A percentile compares a stretch with the other conserved stretches of the same genome.
Evolutionary conservation across 2,888 invertebrate genomes (phyloP).

Genomic region (Glaucopsyche alexis): DNA sequence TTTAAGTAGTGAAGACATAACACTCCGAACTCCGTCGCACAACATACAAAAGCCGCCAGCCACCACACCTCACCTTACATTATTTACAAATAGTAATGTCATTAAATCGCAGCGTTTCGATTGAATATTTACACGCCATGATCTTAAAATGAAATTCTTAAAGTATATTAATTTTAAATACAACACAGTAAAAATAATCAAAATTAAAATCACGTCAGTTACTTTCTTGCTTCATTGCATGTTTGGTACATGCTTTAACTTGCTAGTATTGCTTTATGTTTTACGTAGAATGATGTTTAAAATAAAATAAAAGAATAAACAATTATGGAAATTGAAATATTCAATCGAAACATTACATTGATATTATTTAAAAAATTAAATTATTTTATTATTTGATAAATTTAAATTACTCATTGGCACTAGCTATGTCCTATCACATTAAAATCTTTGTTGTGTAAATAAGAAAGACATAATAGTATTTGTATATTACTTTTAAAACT

Average conservation of each 20-base stretch:
- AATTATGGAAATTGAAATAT: background rate
- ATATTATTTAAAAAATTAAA: conserved; percentile 28
- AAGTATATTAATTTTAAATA: background rate
- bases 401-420: conserved; percentile 63
- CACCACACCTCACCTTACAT: background rate
- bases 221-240: no score
- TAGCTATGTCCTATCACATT: conserved; percentile 71
- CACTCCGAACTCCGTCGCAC: conserved; percentile 39
- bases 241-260: no score
- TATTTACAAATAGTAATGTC: conserved; percentile 22
- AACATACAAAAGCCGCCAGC: conserved; percentile 32
- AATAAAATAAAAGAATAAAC: no score
- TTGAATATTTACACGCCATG: background rate
- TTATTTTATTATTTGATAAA: conserved; percentile 29
- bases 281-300: no score
- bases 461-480: conserved; percentile 17
- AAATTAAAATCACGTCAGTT: background rate
- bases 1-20: conserved; percentile 72
- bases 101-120: background rate
- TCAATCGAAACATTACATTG: conserved; percentile 29
- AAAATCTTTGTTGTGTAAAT: conserved; percentile 42
- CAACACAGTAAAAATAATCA: background rate
- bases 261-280: no score
- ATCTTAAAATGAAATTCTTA: background rate
- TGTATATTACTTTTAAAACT: conserved; percentile 27